These are phyloP conservation scores for Zosterops japonicus DNA, from an alignment of 2,113 vertebrate species.

Conservation along the genomic window DNA sequence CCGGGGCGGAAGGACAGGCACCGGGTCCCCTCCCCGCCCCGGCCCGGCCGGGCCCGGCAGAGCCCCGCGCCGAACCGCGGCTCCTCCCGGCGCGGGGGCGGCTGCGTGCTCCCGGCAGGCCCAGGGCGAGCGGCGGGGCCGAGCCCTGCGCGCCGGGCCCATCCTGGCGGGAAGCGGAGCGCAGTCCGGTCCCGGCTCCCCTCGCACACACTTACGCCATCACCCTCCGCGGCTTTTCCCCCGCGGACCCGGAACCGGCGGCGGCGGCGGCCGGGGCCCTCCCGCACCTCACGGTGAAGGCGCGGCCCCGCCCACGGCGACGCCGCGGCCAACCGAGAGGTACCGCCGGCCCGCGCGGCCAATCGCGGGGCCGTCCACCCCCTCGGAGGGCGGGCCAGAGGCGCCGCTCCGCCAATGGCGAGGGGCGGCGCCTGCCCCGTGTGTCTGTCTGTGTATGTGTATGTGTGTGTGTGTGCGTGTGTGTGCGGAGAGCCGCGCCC, in stretches of 20 bases:
- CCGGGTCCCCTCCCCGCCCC: neutral
- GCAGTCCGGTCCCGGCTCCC: neutral
- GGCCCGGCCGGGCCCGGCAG: neutral
- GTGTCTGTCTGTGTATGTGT: no score
- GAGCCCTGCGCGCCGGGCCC: neutral
- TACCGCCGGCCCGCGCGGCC: neutral
- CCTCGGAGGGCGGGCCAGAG: neutral
- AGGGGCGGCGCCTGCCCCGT: neutral
- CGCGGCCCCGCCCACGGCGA: neutral
- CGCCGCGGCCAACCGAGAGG: neutral
- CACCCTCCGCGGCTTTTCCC: neutral
- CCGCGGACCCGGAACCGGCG: slow-evolving; percentile 5
- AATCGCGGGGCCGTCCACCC: neutral
- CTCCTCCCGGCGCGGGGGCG: neutral
- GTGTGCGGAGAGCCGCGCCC: neutral
- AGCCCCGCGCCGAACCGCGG: neutral
- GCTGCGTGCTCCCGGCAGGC: neutral
- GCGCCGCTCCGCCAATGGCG: neutral
- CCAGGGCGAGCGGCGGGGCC: neutral
- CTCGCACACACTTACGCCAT: slow-evolving; percentile 50
- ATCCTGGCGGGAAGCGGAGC: neutral
- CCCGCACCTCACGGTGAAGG: neutral
- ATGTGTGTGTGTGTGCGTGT: no score
- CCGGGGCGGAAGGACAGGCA: rapidly evolving
- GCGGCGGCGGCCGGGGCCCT: neutral